Percentiles rank a stretch among this genome's conserved stretches.
phyloP scores from a whole-genome alignment of 2,113 vertebrate genomes.

The Budorcas taxicolor region DNA sequence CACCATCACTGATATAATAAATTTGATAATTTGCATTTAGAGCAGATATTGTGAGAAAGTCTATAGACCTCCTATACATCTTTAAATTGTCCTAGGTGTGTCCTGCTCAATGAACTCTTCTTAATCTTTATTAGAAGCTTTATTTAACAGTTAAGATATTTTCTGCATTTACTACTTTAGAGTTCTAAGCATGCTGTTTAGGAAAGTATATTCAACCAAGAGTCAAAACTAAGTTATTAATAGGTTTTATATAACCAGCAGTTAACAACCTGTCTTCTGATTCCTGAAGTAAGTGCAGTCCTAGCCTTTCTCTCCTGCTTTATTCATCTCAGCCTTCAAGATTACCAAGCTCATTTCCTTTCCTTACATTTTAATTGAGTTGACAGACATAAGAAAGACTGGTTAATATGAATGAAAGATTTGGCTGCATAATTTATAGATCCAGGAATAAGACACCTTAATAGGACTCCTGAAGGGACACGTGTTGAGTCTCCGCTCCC shows the following conservation, averaged over 20 bases:
- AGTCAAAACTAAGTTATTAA: neutral
- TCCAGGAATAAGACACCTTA: neutral
- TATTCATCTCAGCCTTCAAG: neutral
- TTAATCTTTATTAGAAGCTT: neutral
- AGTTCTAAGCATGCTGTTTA: neutral
- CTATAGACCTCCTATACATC: neutral
- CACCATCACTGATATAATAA: neutral
- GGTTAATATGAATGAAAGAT: slow-evolving; percentile 79
- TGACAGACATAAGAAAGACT: slow-evolving; percentile 56
- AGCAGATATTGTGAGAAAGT: neutral
- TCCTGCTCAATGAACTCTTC: neutral
- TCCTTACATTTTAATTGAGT: slow-evolving; percentile 27
- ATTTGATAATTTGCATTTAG: neutral
- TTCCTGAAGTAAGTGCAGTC: neutral
- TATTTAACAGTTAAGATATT: neutral
- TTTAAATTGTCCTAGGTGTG: neutral
- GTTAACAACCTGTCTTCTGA: neutral
- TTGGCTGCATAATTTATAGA: slow-evolving; percentile 76
- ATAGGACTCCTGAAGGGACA: neutral
- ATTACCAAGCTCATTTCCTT: neutral
- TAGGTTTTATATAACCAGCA: neutral
- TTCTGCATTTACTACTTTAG: neutral
- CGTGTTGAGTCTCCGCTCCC: slow-evolving; percentile 74
- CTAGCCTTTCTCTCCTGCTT: neutral
- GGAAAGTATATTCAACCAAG: neutral